Conservation (phyloP, 2,797 vertebrate genomes). For the Odontamblyopus rebecca region DNA sequence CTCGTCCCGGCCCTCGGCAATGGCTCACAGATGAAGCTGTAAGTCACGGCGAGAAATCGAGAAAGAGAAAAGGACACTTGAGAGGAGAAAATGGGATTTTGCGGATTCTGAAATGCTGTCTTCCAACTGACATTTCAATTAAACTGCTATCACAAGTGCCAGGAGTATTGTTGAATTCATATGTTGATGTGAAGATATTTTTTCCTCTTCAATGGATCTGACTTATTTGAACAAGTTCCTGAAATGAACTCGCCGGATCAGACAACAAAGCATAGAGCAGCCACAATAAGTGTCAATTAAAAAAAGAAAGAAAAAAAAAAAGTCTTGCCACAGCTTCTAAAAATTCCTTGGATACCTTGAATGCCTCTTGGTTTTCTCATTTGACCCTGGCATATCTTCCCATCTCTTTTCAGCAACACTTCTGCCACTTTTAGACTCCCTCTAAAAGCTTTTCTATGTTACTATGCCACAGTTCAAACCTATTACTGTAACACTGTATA, state of each 20-base stretch:
- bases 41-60: conserved; percentile 37
- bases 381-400: conserved; percentile 58
- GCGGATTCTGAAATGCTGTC: conserved; percentile 40
- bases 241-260: conserved; percentile 30
- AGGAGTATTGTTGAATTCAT: conserved; percentile 62
- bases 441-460: conserved; percentile 19
- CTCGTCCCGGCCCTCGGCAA: conserved; percentile 37
- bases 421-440: conserved; percentile 27
- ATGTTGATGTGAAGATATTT: conserved; percentile 32
- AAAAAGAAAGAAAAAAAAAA: conserved; percentile 5
- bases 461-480: conserved; percentile 46
- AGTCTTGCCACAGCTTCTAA: conserved; percentile 17
- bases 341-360: conserved; percentile 27
- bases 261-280: conserved; percentile 17
- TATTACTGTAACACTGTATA: conserved; percentile 31
- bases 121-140: conserved; percentile 71
- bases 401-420: conserved; percentile 27
- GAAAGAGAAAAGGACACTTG: conserved; percentile 20
- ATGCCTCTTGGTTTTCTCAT: conserved; percentile 37
- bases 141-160: conserved; percentile 63
- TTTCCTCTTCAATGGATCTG: conserved; percentile 42
- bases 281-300: conserved; percentile 29
- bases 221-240: conserved; percentile 42
- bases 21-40: conserved; percentile 56
- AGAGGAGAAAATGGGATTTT: conserved; percentile 38